Evolutionary conservation across 2,888 invertebrate genomes (phyloP).

Genomic region (Microplitis manilae): DNA sequence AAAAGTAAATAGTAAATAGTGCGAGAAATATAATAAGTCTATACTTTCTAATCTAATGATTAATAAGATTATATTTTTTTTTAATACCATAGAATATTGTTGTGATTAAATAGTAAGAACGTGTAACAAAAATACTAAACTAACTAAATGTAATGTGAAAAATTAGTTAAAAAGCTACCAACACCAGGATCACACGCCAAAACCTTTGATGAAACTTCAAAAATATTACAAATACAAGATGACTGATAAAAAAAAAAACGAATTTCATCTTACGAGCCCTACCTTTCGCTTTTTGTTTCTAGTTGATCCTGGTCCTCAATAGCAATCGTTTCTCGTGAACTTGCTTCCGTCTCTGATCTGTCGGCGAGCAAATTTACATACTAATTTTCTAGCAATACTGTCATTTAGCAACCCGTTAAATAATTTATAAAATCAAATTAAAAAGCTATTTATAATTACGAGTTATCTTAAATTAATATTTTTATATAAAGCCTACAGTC

Average conservation of each 20-base stretch:
- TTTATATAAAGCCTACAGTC: not conserved
- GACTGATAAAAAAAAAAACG: too few relatives aligned
- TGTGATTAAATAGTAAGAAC: not conserved
- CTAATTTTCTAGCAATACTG: slow-evolving; percentile 46
- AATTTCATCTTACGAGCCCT: slow-evolving; percentile 41
- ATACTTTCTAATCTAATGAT: not conserved
- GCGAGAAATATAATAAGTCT: not conserved
- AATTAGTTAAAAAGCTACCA: slow-evolving; percentile 16
- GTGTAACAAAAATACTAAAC: not conserved
- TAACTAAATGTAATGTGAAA: not conserved
- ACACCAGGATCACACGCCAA: not conserved
- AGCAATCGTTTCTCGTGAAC: slow-evolving; percentile 53
- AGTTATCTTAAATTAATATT: not conserved
- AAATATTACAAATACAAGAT: not conserved
- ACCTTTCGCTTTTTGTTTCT: slow-evolving; percentile 55
- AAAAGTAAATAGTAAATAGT: not conserved
- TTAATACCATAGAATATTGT: not conserved
- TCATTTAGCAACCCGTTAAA: slow-evolving; percentile 15
- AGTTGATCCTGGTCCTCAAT: slow-evolving; percentile 58
- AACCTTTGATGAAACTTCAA: not conserved
- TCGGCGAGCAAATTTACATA: slow-evolving; percentile 65
- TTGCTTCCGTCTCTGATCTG: slow-evolving; percentile 60
- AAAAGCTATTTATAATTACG: not conserved
- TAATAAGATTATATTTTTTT: not conserved
- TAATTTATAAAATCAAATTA: not conserved